phyloP scores from a whole-genome alignment of 2,113 vertebrate species.

The Corydoras sp. region DNA sequence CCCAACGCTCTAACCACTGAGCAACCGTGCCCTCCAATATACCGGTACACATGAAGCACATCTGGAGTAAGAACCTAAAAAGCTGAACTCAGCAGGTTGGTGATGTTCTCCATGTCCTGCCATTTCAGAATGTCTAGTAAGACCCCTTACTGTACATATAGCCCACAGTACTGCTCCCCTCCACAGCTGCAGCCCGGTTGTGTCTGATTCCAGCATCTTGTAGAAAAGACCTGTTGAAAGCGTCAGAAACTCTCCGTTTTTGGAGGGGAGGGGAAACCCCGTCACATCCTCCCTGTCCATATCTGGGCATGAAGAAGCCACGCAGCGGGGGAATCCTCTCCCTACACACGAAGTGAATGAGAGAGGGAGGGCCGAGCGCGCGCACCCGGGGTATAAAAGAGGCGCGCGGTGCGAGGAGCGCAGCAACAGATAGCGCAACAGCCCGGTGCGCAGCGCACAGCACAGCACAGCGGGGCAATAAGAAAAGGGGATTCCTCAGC shows the following conservation, averaged over 20 bases:
- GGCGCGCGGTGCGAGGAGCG: slow-evolving; percentile 66
- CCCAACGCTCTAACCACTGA: too few species aligned
- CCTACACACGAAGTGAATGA: slow-evolving; percentile 86
- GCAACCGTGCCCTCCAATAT: too few species aligned
- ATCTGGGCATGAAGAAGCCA: slow-evolving; percentile 95
- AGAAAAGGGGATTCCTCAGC: slow-evolving; percentile 48
- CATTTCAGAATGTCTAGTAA: too few species aligned
- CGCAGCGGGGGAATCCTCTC: slow-evolving; percentile 92
- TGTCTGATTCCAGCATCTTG: slow-evolving; percentile 15
- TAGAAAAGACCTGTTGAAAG: slow-evolving; percentile 61
- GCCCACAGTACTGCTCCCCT: too few species aligned
- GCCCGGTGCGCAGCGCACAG: slow-evolving; percentile 39
- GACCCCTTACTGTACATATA: too few species aligned
- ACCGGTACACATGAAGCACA: too few species aligned
- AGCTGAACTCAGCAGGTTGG: too few species aligned
- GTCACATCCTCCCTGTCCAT: slow-evolving; percentile 94
- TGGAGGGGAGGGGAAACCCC: slow-evolving; percentile 68
- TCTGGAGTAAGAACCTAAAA: too few species aligned
- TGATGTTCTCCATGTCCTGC: too few species aligned
- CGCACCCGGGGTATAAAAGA: slow-evolving; percentile 82
- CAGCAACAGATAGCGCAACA: slow-evolving; percentile 68
- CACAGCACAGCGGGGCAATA: slow-evolving; percentile 46
- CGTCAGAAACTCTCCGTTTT: slow-evolving; percentile 81
- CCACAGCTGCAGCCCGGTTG: background rate
- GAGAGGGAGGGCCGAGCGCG: slow-evolving; percentile 82